Base-by-base conservation (phyloP, 2,113 vertebrate genomes). In the Anas platyrhynchos region DNA sequence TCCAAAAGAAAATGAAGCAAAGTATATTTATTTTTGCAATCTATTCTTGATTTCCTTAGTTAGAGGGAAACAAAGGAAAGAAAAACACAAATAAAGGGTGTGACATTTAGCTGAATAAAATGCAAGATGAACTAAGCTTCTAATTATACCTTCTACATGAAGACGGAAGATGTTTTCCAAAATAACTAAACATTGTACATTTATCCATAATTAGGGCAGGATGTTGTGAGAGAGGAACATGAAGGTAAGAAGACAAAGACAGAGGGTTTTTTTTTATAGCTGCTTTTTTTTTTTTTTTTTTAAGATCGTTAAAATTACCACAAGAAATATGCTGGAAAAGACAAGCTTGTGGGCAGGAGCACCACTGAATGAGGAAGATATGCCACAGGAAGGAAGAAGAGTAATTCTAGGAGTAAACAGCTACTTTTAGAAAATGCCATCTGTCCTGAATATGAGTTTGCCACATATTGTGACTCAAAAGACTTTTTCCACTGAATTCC, bases 391-490 rank as follows among this genome's bases (percentile, higher is more conserved):
- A 97, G 93, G 93, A 97, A 91, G 85, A 63, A 81, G 93, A 95
- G 85, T 87, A 97, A 96, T 96, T 96, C 91, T 92, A 95, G 83
- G 96, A 95, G 93, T 96, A 97, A 95, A 93, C 89, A 94, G 71
- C 91, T 93, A 95, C 95, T 94, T 96, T 94, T 96, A 97, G 96
- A 95, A 95, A 91, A 84, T 71, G 73, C 94, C 95, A 96, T 95
- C 92, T 97, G 96, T 84, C 71, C 62, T 85, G 84, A 92, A 87
- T 84, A 85, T 4, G n/a, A 90, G n/a, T 94, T 91, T 87, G 48
- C 81, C 31, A 58, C 69, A 34, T 36, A 94, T 26, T 91, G 54
- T 87, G 74, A 94, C 77, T 94, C 68, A 86, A 65, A 94, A 68
- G 62, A 41, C 63, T 61, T 93, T 87, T 89, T 75, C 77, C 54